phyloP scores from a whole-genome alignment of 1,140 invertebrate genomes.

The Andrena cerasifolii region DNA sequence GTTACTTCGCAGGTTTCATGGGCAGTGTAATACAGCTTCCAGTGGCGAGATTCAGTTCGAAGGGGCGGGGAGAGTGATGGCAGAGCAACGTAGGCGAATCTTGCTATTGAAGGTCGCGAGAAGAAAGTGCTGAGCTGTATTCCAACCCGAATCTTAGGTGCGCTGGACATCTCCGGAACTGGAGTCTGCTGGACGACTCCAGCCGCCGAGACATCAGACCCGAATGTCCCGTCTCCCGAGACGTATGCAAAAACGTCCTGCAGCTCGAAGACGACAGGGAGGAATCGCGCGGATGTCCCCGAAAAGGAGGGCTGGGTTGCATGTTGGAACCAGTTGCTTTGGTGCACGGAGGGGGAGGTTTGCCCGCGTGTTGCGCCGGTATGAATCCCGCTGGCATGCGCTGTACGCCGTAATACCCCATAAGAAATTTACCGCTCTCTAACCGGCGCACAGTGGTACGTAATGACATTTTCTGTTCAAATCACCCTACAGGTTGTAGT shows the following conservation, averaged over 20 bases:
- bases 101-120: no score
- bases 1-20: no score
- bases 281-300: conserved; percentile 36
- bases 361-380: conserved; percentile 70
- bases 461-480: no score
- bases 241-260: conserved; percentile 7
- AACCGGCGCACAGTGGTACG: no score
- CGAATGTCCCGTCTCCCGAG: conserved; percentile 11
- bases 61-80: no score
- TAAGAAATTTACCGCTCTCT: conserved; percentile 78
- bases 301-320: conserved; percentile 40
- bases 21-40: no score
- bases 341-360: conserved; percentile 45
- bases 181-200: background rate
- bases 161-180: no score
- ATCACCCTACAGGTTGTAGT: no score
- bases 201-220: background rate
- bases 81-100: no score
- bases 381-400: conserved; percentile 78
- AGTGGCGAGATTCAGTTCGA: no score
- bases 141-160: no score
- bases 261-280: conserved; percentile 1
- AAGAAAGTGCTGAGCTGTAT: no score
- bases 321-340: conserved; percentile 73
- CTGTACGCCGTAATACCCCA: conserved; percentile 76